Evolutionary conservation across 2,113 vertebrate species (phyloP).

Genomic region (Callospermophilus lateralis): DNA sequence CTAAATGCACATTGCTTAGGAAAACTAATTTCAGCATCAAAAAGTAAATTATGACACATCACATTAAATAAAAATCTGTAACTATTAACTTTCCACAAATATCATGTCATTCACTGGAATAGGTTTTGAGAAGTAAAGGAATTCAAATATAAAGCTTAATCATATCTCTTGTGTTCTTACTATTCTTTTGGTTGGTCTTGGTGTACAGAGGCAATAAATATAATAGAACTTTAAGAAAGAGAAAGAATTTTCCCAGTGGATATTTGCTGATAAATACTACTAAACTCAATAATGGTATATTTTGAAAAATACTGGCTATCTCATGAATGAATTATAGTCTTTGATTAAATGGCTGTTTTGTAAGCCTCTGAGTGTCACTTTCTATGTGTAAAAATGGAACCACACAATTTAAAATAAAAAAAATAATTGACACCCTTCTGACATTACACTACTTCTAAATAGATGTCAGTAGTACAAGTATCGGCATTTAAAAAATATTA

Average conservation of each 20-base stretch:
- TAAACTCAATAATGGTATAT: not conserved
- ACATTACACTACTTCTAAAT: not conserved
- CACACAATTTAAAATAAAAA: not conserved
- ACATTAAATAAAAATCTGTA: constrained; percentile 63
- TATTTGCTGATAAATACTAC: not conserved
- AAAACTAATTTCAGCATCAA: constrained; percentile 52
- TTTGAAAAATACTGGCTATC: not conserved
- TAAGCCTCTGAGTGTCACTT: not conserved
- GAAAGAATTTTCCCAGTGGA: not conserved
- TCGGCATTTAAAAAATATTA: not conserved
- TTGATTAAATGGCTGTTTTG: not conserved
- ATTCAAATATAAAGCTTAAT: constrained; percentile 40
- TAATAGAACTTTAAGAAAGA: constrained; percentile 11
- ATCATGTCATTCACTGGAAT: not conserved
- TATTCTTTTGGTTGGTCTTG: not conserved
- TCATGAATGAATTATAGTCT: not conserved
- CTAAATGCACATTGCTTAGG: not conserved
- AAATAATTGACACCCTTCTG: not conserved
- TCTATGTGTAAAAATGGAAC: not conserved
- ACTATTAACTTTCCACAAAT: constrained; percentile 50
- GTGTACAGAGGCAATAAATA: not conserved
- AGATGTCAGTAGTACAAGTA: not conserved
- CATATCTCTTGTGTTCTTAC: not conserved
- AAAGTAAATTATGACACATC: not conserved
- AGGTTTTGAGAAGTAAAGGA: not conserved